These are phyloP conservation scores for Calephelis virginiensis DNA, from an alignment of 1,140 invertebrate species.

Conservation along the genomic window DNA sequence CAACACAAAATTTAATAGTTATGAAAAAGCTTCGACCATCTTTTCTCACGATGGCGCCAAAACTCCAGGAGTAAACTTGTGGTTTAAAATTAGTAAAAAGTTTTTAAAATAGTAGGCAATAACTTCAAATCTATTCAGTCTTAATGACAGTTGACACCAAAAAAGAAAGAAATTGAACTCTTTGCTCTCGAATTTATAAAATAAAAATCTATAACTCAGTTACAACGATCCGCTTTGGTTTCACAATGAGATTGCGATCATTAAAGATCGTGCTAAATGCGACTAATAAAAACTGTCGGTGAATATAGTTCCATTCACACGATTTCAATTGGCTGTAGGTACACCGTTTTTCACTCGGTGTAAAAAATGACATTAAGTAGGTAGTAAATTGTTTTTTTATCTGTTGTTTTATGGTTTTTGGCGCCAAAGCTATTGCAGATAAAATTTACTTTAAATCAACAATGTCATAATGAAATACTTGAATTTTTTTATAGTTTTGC, in stretches of 20 bases:
- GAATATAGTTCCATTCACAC: constrained; percentile 20
- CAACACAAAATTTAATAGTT: no score
- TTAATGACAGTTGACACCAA: no score
- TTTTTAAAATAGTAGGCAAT: background rate
- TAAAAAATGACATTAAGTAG: constrained; percentile 21
- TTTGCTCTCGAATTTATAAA: background rate
- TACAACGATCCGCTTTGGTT: constrained; percentile 31
- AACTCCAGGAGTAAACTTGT: no score
- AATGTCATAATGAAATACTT: background rate
- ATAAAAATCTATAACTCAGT: constrained; percentile 19
- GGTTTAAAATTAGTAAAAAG: no score
- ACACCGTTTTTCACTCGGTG: constrained; percentile 22
- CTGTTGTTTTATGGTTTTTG: constrained; percentile 8
- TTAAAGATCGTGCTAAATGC: constrained; percentile 33
- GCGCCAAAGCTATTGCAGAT: constrained; percentile 1
- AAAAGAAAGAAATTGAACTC: constrained; percentile 10
- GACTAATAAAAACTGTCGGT: constrained; percentile 26
- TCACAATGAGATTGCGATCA: constrained; percentile 35
- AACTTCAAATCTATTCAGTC: no score
- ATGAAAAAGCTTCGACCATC: no score
- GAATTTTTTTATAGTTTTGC: background rate
- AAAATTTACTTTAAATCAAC: background rate
- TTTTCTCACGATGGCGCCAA: no score
- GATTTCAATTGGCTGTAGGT: constrained; percentile 26
- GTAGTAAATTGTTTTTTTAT: constrained; percentile 15